A percentile compares a stretch with the other conserved stretches of the same genome.
These are phyloP conservation scores for Callipepla squamata DNA, from an alignment of 2,113 vertebrate genomes.

Conservation along the genomic window DNA sequence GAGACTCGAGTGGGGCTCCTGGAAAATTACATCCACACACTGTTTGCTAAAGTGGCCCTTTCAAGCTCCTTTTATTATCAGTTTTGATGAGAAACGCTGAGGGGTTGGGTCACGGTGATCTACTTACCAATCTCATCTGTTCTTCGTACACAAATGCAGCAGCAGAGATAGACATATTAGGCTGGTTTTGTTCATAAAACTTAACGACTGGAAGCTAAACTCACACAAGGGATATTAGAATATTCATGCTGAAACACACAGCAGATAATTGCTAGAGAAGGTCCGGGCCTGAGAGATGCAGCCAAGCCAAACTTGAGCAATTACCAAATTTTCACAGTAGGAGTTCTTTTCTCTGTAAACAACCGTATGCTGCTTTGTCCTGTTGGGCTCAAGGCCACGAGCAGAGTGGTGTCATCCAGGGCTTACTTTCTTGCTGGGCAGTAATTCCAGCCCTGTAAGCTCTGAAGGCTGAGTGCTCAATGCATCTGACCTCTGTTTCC, in stretches of 20 bases:
- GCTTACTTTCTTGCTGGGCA: background rate
- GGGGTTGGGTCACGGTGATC: slow-evolving; percentile 17
- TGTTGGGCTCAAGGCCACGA: background rate
- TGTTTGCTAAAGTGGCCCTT: slow-evolving; percentile 35
- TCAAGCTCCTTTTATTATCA: slow-evolving; percentile 39
- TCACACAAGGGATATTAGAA: background rate
- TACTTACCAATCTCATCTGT: slow-evolving; percentile 25
- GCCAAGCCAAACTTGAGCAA: background rate
- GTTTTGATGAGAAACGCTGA: slow-evolving; percentile 29
- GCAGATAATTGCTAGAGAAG: slow-evolving; percentile 12
- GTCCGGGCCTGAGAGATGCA: background rate
- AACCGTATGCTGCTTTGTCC: background rate
- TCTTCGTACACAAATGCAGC: background rate
- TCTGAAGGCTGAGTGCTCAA: background rate
- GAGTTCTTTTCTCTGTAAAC: background rate
- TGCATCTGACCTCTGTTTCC: background rate
- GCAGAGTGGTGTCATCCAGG: background rate
- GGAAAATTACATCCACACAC: slow-evolving; percentile 39
- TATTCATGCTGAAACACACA: background rate
- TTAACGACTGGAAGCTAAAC: slow-evolving; percentile 17
- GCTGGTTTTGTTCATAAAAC: slow-evolving; percentile 25
- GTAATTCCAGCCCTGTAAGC: fast-evolving
- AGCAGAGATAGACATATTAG: background rate
- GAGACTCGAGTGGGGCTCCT: background rate
- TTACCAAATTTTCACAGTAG: background rate